These are phyloP conservation scores for Troides oblongomaculatus DNA, from an alignment of 2,888 invertebrate species.

Conservation along the genomic window DNA sequence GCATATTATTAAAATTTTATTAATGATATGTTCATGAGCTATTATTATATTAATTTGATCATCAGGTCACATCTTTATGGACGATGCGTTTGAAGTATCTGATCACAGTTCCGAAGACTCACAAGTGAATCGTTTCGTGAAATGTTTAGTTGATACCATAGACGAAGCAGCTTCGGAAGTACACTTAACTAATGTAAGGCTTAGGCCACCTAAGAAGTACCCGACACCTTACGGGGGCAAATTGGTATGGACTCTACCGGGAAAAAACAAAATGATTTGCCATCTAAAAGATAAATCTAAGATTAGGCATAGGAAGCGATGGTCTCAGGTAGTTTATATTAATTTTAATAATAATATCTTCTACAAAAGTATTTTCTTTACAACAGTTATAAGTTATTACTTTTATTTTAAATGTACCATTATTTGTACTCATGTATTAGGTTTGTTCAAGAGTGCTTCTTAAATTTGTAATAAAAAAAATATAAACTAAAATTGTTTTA, in stretches of 20 bases:
- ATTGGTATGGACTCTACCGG: conserved; percentile 90
- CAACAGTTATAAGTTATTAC: too few relatives aligned
- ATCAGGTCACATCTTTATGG: conserved; percentile 89
- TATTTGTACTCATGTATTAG: too few relatives aligned
- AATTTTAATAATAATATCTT: not conserved
- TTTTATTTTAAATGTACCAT: too few relatives aligned
- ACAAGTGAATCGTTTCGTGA: conserved; percentile 90
- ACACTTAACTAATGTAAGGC: conserved; percentile 81
- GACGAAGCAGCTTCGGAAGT: conserved; percentile 88
- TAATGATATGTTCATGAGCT: not conserved
- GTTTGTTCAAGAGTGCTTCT: not conserved
- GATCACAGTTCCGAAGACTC: conserved; percentile 84
- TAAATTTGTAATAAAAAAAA: not conserved
- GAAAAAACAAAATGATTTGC: conserved; percentile 89
- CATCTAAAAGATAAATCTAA: conserved; percentile 94
- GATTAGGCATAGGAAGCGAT: conserved; percentile 93
- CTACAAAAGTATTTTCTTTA: not conserved
- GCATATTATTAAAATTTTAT: not conserved
- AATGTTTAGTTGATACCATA: conserved; percentile 84
- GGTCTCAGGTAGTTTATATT: conserved; percentile 86
- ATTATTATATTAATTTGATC: conserved; percentile 27
- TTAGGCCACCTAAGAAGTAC: conserved; percentile 85
- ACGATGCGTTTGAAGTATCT: conserved; percentile 87
- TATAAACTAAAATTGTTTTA: conserved; percentile 40
- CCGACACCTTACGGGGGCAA: conserved; percentile 93